Conservation (phyloP, 2,797 vertebrate species). For the Mormyrus hasselquistii region DNA sequence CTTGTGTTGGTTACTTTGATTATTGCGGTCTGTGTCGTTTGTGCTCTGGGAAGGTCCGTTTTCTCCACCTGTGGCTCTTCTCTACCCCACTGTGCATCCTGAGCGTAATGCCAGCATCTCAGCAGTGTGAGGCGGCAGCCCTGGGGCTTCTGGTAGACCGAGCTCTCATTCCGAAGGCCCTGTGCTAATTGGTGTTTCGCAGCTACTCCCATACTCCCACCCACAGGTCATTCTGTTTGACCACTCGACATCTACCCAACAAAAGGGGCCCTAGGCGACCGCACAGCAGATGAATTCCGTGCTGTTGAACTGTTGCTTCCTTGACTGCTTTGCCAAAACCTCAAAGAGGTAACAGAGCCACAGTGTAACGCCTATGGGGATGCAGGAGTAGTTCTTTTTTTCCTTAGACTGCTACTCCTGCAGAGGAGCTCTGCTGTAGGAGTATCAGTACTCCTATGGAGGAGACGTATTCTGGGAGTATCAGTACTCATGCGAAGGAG, state of each 20-base stretch:
- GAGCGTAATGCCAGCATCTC: neutral
- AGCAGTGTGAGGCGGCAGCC: neutral
- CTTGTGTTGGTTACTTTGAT: neutral
- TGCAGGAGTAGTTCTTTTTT: neutral
- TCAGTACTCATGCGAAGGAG: neutral
- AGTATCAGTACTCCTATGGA: neutral
- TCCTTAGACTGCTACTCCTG: neutral
- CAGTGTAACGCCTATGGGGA: neutral
- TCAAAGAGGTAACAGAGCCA: neutral
- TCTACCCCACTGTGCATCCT: neutral
- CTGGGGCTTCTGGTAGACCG: neutral
- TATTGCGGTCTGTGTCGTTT: neutral
- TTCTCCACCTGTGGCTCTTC: neutral
- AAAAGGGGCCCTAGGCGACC: neutral
- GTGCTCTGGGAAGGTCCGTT: neutral
- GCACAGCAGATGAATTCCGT: neutral
- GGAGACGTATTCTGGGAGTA: neutral
- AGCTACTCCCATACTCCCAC: neutral
- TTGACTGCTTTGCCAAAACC: neutral
- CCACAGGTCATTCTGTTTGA: neutral
- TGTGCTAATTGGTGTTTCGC: neutral
- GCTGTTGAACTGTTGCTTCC: neutral
- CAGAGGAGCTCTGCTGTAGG: neutral
- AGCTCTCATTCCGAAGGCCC: neutral
- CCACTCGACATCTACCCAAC: neutral